Conservation (phyloP, 2,888 invertebrate genomes). For the Aphidius colemani region DNA sequence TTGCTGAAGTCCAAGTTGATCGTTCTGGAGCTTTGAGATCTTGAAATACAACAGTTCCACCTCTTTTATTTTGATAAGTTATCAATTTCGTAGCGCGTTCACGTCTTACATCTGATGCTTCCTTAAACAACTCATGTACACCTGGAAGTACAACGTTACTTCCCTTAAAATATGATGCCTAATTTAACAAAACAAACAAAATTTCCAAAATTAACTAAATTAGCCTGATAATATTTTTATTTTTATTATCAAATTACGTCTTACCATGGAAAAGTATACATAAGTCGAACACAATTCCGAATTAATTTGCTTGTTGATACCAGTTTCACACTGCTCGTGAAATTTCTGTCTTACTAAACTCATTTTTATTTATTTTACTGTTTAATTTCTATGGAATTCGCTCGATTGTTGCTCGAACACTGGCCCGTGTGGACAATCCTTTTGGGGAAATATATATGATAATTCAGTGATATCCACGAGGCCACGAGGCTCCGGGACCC, state of each 20-base stretch:
- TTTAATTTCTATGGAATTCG: background rate
- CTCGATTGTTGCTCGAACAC: background rate
- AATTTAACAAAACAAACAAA: constrained; percentile 25
- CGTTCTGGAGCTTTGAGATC: constrained; percentile 68
- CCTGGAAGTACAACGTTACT: constrained; percentile 79
- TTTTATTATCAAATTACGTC: constrained; percentile 37
- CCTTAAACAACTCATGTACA: constrained; percentile 73
- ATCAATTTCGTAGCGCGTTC: constrained; percentile 78
- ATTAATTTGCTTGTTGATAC: constrained; percentile 74
- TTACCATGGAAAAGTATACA: constrained; percentile 77
- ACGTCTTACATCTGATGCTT: constrained; percentile 77
- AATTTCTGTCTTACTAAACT: constrained; percentile 69
- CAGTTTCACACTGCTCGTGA: constrained; percentile 68
- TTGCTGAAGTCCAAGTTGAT: constrained; percentile 71
- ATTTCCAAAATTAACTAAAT: background rate
- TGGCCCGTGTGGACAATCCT: background rate
- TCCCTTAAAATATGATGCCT: constrained; percentile 81
- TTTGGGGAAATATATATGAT: too few species aligned
- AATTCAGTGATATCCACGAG: too few species aligned
- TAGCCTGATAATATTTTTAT: background rate
- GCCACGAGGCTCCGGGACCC: too few species aligned
- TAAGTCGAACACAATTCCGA: constrained; percentile 76
- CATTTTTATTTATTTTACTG: constrained; percentile 44
- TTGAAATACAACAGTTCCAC: constrained; percentile 72
- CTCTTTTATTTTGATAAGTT: constrained; percentile 76